These are phyloP conservation scores for Xestobium rufovillosum DNA, from an alignment of 2,888 invertebrate genomes.

Conservation along the genomic window DNA sequence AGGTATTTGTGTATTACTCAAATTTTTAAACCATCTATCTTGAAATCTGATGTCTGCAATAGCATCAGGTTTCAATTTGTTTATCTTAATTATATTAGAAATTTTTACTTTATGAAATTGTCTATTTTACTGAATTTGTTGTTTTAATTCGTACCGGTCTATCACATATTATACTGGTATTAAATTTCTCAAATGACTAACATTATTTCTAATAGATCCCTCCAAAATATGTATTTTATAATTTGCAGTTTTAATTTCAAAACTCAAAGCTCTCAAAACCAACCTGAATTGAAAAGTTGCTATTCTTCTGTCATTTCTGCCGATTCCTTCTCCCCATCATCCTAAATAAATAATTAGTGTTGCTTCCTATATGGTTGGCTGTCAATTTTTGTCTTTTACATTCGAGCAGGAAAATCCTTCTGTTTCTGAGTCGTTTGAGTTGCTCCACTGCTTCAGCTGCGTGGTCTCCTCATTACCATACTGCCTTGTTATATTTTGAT, in stretches of 20 bases:
- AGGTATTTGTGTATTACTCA: neutral
- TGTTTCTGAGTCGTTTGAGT: neutral
- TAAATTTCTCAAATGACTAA: too few relatives aligned
- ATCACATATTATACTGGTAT: neutral
- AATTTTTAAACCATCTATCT: conserved; percentile 1
- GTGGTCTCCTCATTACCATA: neutral
- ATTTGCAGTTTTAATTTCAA: conserved; percentile 1
- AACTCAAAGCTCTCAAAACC: neutral
- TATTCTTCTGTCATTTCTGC: neutral
- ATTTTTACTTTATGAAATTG: neutral
- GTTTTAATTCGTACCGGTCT: neutral
- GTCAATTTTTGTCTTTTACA: neutral
- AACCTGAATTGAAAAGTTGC: neutral
- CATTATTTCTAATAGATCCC: neutral
- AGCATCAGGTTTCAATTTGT: neutral
- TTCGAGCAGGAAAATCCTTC: conserved; percentile 1
- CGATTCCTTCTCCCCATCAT: neutral
- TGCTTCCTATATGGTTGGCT: neutral
- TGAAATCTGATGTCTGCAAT: neutral
- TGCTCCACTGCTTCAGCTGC: conserved; percentile 1
- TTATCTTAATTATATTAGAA: neutral
- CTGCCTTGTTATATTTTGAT: neutral
- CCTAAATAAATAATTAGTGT: neutral
- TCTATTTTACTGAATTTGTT: neutral
- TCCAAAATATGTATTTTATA: too few relatives aligned